Base-by-base conservation (phyloP, 2,113 vertebrate species). In the Perca flavescens region DNA sequence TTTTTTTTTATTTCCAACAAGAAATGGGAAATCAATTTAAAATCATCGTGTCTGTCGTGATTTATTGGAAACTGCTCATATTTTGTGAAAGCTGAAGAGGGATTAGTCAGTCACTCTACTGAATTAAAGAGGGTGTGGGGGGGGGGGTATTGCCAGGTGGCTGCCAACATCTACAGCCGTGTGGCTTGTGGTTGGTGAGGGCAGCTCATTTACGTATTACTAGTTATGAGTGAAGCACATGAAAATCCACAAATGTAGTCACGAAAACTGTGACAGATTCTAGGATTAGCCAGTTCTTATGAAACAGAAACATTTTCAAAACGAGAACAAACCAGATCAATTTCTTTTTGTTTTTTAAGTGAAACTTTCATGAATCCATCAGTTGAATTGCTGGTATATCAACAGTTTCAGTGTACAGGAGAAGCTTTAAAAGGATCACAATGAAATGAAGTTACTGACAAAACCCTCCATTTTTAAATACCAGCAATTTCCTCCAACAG, bases 11-110 rank as follows among this genome's bases (percentile, higher is more conserved):
- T 58, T 69, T 74, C 25, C 15, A 47, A n/a, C 7, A 8, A 77
- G 25, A 80, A 70, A 50, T 31, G 70, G 60, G 76, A 70, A 49
- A 64, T 86, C 58, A 80, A 22, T 12, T 79, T 14, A 2, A 53
- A 72, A 40, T 62, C 43, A 43, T 47, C 54, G 16, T 49, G 80
- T 81, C 4, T 52, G 80, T 81, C 4, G 83, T 88, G 84, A 92
- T 90, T 93, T 92, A 92, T 91, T 84, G 82, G 72, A 93, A 92
- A 89, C n/a, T 0, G 82, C 19, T 80, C 47, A 71, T 40, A 3
- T 16, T 80, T 85, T 80, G 57, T 79, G 68, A 77, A 82, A 88
- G 75, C 43, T 36, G 43, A 75, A 7, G 52, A 53, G 3, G 0
- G 34, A 57, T 88, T 82, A 87, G 86, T 92, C 88, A 89, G 86